These are phyloP conservation scores for Aphaenogaster rudis DNA, from an alignment of 1,140 invertebrate genomes.

Conservation along the genomic window DNA sequence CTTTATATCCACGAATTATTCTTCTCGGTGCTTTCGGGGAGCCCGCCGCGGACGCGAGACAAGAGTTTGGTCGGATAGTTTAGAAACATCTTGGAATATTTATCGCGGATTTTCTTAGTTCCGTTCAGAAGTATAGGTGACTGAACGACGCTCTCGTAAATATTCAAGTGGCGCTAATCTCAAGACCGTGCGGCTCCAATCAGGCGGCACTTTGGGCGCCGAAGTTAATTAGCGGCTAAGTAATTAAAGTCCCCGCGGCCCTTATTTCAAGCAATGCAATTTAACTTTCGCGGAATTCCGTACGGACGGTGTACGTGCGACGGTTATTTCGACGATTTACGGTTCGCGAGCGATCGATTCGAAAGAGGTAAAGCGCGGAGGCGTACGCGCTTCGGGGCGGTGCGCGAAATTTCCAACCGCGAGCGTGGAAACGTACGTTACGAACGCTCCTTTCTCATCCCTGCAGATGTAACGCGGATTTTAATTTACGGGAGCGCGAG, in stretches of 20 bases:
- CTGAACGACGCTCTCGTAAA: slow-evolving; percentile 34
- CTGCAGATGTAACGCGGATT: slow-evolving; percentile 36
- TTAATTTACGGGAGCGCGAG: slow-evolving; percentile 42
- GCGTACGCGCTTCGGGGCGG: background rate
- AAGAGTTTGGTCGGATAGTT: background rate
- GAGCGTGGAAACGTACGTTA: slow-evolving; percentile 18
- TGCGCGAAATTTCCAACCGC: slow-evolving; percentile 12
- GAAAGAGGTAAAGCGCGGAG: background rate
- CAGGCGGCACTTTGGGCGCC: slow-evolving; percentile 12
- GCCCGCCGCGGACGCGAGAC: background rate
- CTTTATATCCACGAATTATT: slow-evolving; percentile 41
- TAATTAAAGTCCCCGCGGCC: slow-evolving; percentile 47
- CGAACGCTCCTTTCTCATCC: slow-evolving; percentile 3
- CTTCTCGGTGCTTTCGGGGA: background rate
- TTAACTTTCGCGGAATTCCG: slow-evolving; percentile 47
- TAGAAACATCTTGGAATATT: slow-evolving; percentile 26
- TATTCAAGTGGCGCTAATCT: slow-evolving; percentile 54
- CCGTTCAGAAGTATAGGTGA: background rate
- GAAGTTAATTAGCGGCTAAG: slow-evolving; percentile 57
- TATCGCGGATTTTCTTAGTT: slow-evolving; percentile 36
- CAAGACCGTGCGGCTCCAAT: slow-evolving; percentile 33
- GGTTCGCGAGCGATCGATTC: slow-evolving; percentile 29
- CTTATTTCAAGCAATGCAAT: slow-evolving; percentile 53
- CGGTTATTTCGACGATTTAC: slow-evolving; percentile 48
- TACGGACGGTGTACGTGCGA: background rate